A percentile compares a stretch with the other conserved stretches of the same genome.
Evolutionary conservation across 2,888 invertebrate genomes (phyloP).

Genomic region (Cephus pulcher): DNA sequence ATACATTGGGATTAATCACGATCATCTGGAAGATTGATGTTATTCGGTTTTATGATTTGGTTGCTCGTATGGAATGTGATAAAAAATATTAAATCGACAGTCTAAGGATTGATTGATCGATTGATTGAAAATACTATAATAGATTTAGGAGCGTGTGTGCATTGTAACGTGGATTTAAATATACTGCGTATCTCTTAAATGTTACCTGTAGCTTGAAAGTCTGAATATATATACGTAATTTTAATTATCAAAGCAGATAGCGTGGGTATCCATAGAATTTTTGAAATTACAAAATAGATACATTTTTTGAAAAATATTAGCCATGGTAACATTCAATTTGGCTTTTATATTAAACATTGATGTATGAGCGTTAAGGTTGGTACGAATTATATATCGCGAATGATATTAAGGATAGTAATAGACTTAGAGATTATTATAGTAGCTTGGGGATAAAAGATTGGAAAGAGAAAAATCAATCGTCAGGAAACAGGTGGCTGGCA

Average conservation of each 20-base stretch:
- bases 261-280: neutral
- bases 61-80: neutral
- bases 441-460: neutral
- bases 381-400: neutral
- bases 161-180: neutral
- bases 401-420: neutral
- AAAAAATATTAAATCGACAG: neutral
- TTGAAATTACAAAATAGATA: too few relatives aligned
- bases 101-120: neutral
- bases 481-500: neutral
- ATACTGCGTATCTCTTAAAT: neutral
- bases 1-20: neutral
- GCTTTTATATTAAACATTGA: neutral
- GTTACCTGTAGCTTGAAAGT: neutral
- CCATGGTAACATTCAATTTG: neutral
- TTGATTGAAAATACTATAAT: neutral
- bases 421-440: neutral
- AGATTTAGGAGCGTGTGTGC: neutral
- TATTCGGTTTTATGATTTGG: neutral
- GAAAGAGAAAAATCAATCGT: neutral
- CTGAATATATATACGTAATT: neutral
- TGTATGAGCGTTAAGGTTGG: neutral
- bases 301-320: too few relatives aligned
- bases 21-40: neutral
- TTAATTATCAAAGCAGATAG: neutral